Percentiles rank a stretch among this genome's conserved stretches.
These are phyloP conservation scores for Prionace glauca DNA, from an alignment of 2,797 vertebrate genomes.

Conservation along the genomic window DNA sequence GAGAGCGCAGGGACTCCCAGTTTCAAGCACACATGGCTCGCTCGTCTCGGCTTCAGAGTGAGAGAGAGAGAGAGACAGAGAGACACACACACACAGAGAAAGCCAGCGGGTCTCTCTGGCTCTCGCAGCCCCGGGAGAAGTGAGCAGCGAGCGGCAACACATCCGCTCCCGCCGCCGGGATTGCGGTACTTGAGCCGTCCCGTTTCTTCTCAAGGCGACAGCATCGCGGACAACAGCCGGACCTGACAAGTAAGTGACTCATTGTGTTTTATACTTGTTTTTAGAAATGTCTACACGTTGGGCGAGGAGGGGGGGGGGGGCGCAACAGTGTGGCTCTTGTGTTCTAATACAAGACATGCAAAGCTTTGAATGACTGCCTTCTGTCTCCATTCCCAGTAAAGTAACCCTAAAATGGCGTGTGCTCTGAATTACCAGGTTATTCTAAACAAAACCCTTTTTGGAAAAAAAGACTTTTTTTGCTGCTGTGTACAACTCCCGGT, in stretches of 20 bases:
- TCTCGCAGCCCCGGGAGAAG: constrained; percentile 52
- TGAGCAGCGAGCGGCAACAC: constrained; percentile 36
- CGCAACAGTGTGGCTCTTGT: background rate
- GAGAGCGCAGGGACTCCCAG: constrained; percentile 44
- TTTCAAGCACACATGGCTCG: constrained; percentile 52
- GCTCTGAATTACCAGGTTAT: background rate
- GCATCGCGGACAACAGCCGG: constrained; percentile 68
- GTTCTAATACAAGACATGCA: background rate
- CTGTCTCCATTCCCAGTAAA: background rate
- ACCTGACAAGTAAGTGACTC: constrained; percentile 79
- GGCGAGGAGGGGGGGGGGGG: background rate
- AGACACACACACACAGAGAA: too few species aligned
- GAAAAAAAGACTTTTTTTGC: background rate
- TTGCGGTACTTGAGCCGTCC: constrained; percentile 50
- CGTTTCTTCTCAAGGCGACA: constrained; percentile 71
- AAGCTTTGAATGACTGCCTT: background rate
- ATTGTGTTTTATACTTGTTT: constrained; percentile 64
- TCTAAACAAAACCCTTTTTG: background rate
- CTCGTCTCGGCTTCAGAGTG: constrained; percentile 46
- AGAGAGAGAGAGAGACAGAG: too few species aligned
- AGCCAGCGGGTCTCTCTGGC: constrained; percentile 39
- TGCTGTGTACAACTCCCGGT: background rate
- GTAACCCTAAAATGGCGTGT: constrained; percentile 1
- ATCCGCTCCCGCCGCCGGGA: constrained; percentile 49
- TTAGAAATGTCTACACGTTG: constrained; percentile 38